These are phyloP conservation scores for Nomada fucata DNA, from an alignment of 2,888 invertebrate genomes.

Conservation along the genomic window DNA sequence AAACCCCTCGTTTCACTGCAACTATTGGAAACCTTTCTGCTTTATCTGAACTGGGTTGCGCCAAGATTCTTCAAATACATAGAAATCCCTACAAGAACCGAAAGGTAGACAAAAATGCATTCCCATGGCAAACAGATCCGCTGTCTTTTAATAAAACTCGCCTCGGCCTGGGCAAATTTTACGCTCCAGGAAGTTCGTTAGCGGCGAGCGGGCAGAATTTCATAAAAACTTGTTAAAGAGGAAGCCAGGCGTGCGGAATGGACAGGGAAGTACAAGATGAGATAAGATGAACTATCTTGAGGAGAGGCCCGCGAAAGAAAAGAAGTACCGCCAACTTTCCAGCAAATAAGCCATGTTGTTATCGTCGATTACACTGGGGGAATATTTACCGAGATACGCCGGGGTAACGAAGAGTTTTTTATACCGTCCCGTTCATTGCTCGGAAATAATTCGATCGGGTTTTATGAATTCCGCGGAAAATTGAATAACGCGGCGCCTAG, in stretches of 20 bases:
- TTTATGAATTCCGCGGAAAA: conserved; percentile 46
- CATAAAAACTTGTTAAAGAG: conserved; percentile 71
- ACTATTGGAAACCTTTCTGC: no score
- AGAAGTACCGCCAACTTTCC: conserved; percentile 55
- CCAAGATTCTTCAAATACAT: no score
- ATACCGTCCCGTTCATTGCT: conserved; percentile 26
- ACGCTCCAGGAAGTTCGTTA: conserved; percentile 63
- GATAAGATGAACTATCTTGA: conserved; percentile 23
- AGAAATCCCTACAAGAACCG: no score
- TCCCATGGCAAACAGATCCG: no score
- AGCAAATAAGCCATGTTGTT: conserved; percentile 68
- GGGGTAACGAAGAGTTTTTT: conserved; percentile 35
- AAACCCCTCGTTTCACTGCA: no score
- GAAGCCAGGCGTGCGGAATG: conserved; percentile 28
- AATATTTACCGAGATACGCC: conserved; percentile 48
- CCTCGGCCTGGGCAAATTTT: conserved; percentile 30
- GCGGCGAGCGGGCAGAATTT: conserved; percentile 58
- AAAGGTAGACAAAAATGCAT: no score
- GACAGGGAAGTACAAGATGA: conserved; percentile 12
- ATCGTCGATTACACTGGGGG: conserved; percentile 66
- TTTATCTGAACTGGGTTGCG: no score
- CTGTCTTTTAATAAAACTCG: no score
- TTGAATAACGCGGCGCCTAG: conserved; percentile 13
- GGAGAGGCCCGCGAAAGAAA: conserved; percentile 38
- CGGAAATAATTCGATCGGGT: conserved; percentile 42